Evolutionary conservation across 2,888 invertebrate genomes (phyloP).

Genomic region (Anoncus sp.): DNA sequence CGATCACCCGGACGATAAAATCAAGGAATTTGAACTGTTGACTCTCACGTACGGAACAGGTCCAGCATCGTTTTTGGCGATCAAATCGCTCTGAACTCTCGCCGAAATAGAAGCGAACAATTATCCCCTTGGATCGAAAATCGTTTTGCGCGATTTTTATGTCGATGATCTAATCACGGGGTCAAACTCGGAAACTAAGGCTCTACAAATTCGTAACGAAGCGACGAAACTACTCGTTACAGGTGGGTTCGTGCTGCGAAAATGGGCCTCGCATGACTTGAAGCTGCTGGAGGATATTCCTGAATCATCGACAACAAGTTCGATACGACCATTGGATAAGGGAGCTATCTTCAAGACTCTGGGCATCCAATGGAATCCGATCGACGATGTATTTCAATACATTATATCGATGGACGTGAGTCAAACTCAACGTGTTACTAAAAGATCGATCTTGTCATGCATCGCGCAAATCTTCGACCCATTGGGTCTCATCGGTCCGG

Average conservation of each 20-base stretch:
- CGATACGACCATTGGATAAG: slow-evolving; percentile 4
- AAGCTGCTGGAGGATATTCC: not conserved
- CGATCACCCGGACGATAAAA: slow-evolving; percentile 28
- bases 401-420: not conserved
- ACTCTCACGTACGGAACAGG: slow-evolving; percentile 62
- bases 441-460: slow-evolving; percentile 20
- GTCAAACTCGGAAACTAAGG: not conserved
- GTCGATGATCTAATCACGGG: slow-evolving; percentile 57
- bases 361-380: slow-evolving; percentile 22
- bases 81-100: slow-evolving; percentile 48
- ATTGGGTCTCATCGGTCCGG: slow-evolving; percentile 15
- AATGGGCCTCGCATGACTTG: slow-evolving; percentile 34
- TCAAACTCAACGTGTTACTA: not conserved
- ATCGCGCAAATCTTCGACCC: slow-evolving; percentile 30
- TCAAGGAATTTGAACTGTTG: slow-evolving; percentile 49
- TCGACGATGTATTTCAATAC: slow-evolving; percentile 26
- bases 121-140: slow-evolving; percentile 50
- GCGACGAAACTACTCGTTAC: slow-evolving; percentile 8
- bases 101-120: slow-evolving; percentile 47
- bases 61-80: slow-evolving; percentile 63
- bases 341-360: slow-evolving; percentile 9
- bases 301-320: not conserved
- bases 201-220: slow-evolving; percentile 14
- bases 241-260: slow-evolving; percentile 32
- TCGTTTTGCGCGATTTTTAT: slow-evolving; percentile 44